Evolutionary conservation across 2,113 vertebrate genomes (phyloP).

Genomic region (Podilymbus podiceps): DNA sequence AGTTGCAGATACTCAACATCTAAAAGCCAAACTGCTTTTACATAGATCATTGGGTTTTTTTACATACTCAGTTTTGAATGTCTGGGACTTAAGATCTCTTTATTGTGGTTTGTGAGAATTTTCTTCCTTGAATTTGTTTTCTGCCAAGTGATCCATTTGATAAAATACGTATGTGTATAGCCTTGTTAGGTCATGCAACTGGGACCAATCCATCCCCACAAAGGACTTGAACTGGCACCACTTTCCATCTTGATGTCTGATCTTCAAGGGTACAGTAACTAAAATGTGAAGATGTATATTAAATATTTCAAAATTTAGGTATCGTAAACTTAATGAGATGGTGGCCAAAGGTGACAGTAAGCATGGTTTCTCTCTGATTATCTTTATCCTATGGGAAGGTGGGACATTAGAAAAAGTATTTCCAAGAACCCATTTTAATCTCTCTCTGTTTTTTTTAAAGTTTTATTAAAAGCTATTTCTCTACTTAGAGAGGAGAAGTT

Average conservation of each 20-base stretch:
- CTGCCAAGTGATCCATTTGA: neutral
- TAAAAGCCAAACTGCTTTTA: neutral
- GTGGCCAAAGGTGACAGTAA: neutral
- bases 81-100: neutral
- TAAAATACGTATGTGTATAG: neutral
- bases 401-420: neutral
- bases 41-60: accelerated
- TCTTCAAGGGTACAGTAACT: neutral
- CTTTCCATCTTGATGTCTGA: neutral
- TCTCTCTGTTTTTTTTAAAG: neutral
- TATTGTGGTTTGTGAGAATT: neutral
- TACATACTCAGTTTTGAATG: neutral
- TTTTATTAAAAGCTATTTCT: neutral
- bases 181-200: neutral
- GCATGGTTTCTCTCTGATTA: neutral
- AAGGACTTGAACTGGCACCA: neutral
- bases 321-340: neutral
- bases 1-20: neutral
- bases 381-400: neutral
- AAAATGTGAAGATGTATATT: neutral
- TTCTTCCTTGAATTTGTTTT: neutral
- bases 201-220: neutral
- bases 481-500: neutral
- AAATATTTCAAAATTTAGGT: neutral
- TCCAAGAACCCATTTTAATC: neutral